These are phyloP conservation scores for Pentamera pediparva DNA, from an alignment of 53 echinoderm and acorn worm species.

Conservation along the genomic window DNA sequence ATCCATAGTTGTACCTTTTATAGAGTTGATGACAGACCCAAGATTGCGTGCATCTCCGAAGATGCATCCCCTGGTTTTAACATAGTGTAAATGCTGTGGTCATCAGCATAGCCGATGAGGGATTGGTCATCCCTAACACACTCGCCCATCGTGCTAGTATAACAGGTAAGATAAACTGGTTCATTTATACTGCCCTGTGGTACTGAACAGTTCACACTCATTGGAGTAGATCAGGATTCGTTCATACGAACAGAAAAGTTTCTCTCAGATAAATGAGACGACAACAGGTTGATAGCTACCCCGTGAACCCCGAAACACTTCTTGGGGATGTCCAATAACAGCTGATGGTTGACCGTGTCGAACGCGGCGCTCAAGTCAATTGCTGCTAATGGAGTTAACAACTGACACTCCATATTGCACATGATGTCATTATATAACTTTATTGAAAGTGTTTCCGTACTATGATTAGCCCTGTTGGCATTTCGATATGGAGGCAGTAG, in stretches of 20 bases:
- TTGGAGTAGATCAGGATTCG: not conserved
- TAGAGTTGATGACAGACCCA: not conserved
- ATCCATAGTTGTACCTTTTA: not conserved
- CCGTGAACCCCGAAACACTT: conserved; percentile 2
- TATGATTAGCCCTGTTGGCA: conserved; percentile 18
- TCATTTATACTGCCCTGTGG: conserved; percentile 27
- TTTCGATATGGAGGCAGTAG: conserved; percentile 14
- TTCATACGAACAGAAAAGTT: not conserved
- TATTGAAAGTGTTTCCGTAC: conserved; percentile 20
- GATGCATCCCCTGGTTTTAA: conserved; percentile 3
- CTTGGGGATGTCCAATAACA: conserved; percentile 8
- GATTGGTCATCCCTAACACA: not conserved
- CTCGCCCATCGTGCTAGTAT: conserved; percentile 1
- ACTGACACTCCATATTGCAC: conserved; percentile 12
- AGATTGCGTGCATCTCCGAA: not conserved
- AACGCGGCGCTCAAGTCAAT: conserved; percentile 17
- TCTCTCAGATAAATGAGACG: conserved; percentile 8
- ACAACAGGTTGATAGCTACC: not conserved
- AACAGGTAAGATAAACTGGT: conserved; percentile 10
- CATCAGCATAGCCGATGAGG: conserved; percentile 28
- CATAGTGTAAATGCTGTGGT: conserved; percentile 17
- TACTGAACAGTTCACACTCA: not conserved
- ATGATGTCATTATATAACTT: conserved; percentile 1
- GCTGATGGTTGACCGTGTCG: conserved; percentile 17
- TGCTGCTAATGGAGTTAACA: conserved; percentile 7